phyloP scores from a whole-genome alignment of 1,140 invertebrate genomes.

The Drosophila busckii region DNA sequence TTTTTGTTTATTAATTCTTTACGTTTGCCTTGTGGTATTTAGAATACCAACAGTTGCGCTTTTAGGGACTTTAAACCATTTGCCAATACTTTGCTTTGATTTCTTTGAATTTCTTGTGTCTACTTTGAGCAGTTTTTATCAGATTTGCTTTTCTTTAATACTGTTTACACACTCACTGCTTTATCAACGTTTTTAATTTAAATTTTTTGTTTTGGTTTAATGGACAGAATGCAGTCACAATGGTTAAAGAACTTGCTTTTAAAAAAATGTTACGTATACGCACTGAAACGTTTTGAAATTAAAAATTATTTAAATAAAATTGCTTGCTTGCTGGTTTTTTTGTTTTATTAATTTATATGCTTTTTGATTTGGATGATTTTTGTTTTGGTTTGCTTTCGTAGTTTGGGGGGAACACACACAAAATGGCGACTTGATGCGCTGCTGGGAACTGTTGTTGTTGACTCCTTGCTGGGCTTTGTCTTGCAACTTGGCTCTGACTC shows the following conservation, averaged over 20 bases:
- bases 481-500: background rate
- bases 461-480: background rate
- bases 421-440: conserved; percentile 19
- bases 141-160: conserved; percentile 10
- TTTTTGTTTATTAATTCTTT: background rate
- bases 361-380: background rate
- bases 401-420: background rate
- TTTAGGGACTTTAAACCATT: conserved; percentile 15
- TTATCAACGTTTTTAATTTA: no score
- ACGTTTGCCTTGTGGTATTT: conserved; percentile 1
- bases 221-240: conserved; percentile 27
- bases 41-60: no score
- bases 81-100: no score
- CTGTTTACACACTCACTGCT: conserved; percentile 7
- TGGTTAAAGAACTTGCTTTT: background rate
- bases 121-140: conserved; percentile 19
- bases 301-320: background rate
- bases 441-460: conserved; percentile 2
- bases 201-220: background rate
- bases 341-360: background rate
- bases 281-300: background rate
- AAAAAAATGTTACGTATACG: conserved; percentile 20
- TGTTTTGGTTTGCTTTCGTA: background rate
- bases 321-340: no score
- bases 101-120: conserved; percentile 13